Percentiles rank a stretch among this genome's conserved stretches.
Conservation (phyloP, 2,797 vertebrate genomes). For the Cyclura pinguis region DNA sequence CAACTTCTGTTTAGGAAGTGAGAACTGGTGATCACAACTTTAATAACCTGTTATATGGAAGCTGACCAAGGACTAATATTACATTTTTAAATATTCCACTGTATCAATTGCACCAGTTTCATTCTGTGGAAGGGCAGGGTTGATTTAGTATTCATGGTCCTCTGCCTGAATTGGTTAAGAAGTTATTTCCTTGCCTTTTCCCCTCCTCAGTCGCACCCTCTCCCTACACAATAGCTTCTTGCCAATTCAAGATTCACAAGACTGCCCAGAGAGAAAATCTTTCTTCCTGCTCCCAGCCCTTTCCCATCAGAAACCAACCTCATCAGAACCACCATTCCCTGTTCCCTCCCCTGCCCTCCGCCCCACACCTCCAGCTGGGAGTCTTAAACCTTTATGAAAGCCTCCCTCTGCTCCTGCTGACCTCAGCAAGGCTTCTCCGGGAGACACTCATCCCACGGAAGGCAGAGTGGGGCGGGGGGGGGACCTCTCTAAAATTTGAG, state of each 20-base stretch:
- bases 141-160: not conserved
- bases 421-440: conserved; percentile 46
- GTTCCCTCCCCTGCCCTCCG: too few relatives aligned
- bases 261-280: not conserved
- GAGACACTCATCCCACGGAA: not conserved
- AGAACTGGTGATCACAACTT: not conserved
- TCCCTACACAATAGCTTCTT: not conserved
- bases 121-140: not conserved
- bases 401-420: conserved; percentile 31
- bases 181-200: not conserved
- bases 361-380: conserved; percentile 18
- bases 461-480: too few relatives aligned
- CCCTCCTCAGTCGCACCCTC: too few relatives aligned
- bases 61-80: too few relatives aligned
- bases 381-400: conserved; percentile 14
- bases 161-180: not conserved
- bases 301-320: conserved; percentile 15
- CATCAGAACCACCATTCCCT: not conserved
- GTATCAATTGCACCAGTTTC: not conserved
- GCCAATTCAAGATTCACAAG: not conserved
- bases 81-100: too few relatives aligned
- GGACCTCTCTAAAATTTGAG: conserved; percentile 28
- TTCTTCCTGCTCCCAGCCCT: not conserved
- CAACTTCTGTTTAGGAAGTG: not conserved
- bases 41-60: too few relatives aligned